Base-by-base conservation (phyloP, 2,113 vertebrate species). In the Corythornis madagascariensis region DNA sequence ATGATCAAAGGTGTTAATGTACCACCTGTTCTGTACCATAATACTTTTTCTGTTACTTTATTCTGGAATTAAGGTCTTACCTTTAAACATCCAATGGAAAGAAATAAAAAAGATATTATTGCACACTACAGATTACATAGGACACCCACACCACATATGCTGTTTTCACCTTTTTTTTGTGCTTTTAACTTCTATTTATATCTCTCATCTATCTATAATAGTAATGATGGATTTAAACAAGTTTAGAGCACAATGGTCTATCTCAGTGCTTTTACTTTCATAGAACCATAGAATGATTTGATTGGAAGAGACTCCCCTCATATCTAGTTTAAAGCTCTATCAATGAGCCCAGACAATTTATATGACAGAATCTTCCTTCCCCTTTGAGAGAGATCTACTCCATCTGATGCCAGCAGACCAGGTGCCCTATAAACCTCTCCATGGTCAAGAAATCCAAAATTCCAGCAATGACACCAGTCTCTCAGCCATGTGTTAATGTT, bases 11-110 rank as follows among this genome's bases (percentile, higher is more conserved):
- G 33, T 11, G 3, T 86, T 92, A 94, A 76, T 56, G 57, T 55
- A 83, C 59, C 80, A 95, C 83, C 77, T 97, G 69, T 84, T 96
- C 55, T 75, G 31, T 93, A 74, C 88, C 43, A 47, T 91, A 94
- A 91, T 79, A 88, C 40, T 92, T 94, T 83, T 42, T 86, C 60
- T 79, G 38, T 92, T 94, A 35, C 35, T 35, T 35, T 35, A 35
- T 35, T 35, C 35, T 28, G 14, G 71, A 94, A 93, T 93, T 92
- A 94, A 85, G 13, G 38, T 88, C 13, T 5, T 33, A 13, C 43
- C 38, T 95, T 97, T 95, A 96, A 93, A 91, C 17, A 92, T 70
- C 26, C 59, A 93, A 90, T 28, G 33, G 33, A 77, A 91, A 60
- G 45, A 72, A 87, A 74, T 72, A 1, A 73, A 48, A 93, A 86